A percentile compares a stretch with the other conserved stretches of the same genome.
phyloP scores from a whole-genome alignment of 2,888 invertebrate species.

The Psylliodes chrysocephalus region DNA sequence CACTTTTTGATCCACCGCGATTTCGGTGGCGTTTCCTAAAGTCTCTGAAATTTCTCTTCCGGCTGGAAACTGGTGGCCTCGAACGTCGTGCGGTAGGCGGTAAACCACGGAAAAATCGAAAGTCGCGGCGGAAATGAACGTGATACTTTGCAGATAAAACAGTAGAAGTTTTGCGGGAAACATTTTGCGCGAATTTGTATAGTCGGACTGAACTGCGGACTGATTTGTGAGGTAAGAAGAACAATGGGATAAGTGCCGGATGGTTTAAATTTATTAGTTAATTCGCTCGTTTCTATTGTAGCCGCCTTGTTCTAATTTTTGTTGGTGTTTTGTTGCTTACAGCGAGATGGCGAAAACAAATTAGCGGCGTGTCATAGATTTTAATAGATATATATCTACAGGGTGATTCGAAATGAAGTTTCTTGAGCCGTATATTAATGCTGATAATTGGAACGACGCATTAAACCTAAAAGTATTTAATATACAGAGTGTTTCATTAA shows the following conservation, averaged over 20 bases:
- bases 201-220: conserved; percentile 11
- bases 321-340: conserved; percentile 13
- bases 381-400: conserved; percentile 5
- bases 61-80: conserved; percentile 46
- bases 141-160: conserved; percentile 20
- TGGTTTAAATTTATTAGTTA: conserved; percentile 41
- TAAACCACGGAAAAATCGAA: conserved; percentile 48
- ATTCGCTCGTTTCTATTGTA: conserved; percentile 32
- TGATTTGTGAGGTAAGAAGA: conserved; percentile 26
- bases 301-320: conserved; percentile 29
- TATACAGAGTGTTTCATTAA: too few species aligned
- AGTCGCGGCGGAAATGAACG: conserved; percentile 28
- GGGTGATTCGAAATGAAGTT: background rate
- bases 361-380: conserved; percentile 7
- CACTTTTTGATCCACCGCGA: conserved; percentile 50
- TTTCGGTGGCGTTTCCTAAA: conserved; percentile 46
- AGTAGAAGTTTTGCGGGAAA: conserved; percentile 22
- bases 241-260: conserved; percentile 35
- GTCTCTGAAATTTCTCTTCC: conserved; percentile 46
- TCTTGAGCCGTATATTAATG: too few species aligned
- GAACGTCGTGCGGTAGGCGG: conserved; percentile 43
- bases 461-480: too few species aligned
- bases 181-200: conserved; percentile 37
- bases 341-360: conserved; percentile 10
- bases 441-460: too few species aligned